Conservation (phyloP, 2,113 vertebrate species). For the Microtus montanus region DNA sequence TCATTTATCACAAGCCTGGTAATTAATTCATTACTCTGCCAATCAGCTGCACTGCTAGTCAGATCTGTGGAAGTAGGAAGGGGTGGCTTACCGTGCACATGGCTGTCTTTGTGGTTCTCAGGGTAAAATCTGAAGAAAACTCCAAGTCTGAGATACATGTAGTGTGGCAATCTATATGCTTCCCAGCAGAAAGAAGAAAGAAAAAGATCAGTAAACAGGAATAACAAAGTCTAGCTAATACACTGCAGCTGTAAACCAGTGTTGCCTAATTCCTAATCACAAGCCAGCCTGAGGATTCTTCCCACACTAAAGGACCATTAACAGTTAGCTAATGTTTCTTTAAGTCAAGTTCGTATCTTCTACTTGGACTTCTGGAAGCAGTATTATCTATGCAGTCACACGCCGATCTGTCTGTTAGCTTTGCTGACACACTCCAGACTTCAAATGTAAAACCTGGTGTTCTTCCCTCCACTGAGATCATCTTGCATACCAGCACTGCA, state of each 20-base stretch:
- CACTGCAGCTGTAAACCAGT: constrained; percentile 6
- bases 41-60: neutral
- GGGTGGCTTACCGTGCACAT: constrained; percentile 91
- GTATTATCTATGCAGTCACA: constrained; percentile 10
- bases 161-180: constrained; percentile 92
- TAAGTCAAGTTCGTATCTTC: constrained; percentile 21
- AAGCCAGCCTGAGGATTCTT: neutral
- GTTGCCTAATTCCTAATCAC: neutral
- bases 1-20: constrained; percentile 80
- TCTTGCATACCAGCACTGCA: neutral
- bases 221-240: neutral
- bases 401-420: neutral
- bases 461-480: constrained; percentile 21
- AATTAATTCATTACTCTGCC: constrained; percentile 81
- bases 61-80: constrained; percentile 45
- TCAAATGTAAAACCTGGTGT: constrained; percentile 3
- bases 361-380: constrained; percentile 33
- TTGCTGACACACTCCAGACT: constrained; percentile 8
- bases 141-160: constrained; percentile 90
- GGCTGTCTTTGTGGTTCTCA: constrained; percentile 88
- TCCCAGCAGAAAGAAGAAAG: constrained; percentile 48
- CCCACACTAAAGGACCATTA: constrained; percentile 13
- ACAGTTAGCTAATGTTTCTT: constrained; percentile 15
- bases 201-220: neutral
- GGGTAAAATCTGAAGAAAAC: constrained; percentile 91